These are phyloP conservation scores for Piaya cayana DNA, from an alignment of 2,113 vertebrate species.

Conservation along the genomic window DNA sequence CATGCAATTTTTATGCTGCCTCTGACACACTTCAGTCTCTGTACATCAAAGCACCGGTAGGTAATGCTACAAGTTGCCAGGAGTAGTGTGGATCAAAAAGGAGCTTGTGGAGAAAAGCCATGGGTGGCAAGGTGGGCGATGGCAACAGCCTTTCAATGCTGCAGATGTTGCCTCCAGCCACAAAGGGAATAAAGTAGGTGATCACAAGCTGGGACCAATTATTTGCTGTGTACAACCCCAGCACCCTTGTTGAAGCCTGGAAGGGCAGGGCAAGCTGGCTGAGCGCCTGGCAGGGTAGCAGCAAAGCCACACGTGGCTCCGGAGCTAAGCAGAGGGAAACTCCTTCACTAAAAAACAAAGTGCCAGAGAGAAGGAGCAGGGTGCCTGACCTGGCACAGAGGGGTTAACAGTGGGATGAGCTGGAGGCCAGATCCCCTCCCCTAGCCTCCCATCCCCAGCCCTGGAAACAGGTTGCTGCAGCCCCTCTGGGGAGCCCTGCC, in stretches of 20 bases:
- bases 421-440: not conserved
- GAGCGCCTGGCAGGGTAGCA: fast-evolving
- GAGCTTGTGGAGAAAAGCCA: not conserved
- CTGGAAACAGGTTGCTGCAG: not conserved
- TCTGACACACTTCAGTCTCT: conserved; percentile 29
- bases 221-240: not conserved
- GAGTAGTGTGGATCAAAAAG: conserved; percentile 4
- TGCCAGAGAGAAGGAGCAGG: not conserved
- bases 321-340: not conserved
- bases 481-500: not conserved
- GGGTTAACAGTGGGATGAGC: not conserved
- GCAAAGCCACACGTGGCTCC: fast-evolving
- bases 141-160: not conserved
- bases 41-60: conserved; percentile 30
- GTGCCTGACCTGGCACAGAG: fast-evolving
- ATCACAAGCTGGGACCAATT: not conserved
- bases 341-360: not conserved
- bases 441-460: not conserved
- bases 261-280: not conserved
- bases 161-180: not conserved
- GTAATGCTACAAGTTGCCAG: conserved; percentile 13
- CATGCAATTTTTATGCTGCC: conserved; percentile 60
- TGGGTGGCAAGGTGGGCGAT: not conserved
- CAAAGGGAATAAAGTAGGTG: not conserved
- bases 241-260: not conserved